Base-by-base conservation (phyloP, 2,797 vertebrate genomes). In the Falco berigora region DNA sequence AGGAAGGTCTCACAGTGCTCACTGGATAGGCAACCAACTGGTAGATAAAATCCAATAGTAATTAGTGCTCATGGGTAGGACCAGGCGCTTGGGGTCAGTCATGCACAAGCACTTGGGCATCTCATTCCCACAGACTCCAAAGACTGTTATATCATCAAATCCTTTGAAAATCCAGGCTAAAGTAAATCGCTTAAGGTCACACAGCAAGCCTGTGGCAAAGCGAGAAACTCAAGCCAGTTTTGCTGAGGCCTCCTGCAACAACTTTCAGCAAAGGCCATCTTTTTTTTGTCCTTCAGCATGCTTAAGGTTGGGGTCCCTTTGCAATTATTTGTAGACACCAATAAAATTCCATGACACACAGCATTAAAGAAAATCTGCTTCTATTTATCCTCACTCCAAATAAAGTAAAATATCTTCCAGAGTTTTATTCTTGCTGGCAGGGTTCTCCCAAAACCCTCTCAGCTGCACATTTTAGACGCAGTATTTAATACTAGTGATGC, bases 401-500 rank as follows among this genome's bases (percentile, higher is more conserved):
- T 69, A 64, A 88, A 80, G 27, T 63, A 78, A 91, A 95, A 81
- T 77, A 84, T 46, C 32, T 86, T 67, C n/a, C 49, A 52, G 22
- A 83, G 25, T 24, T 95, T 81, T 78, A 68, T 69, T 92, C 34
- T 66, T 74, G 11, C 59, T 86, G 47, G 14, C 88, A 86, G 49
- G 56, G 22, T 32, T 94, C 58, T 94, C 21, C 67, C 40, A 24
- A 71, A 89, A 25, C 38, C 28, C 44, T 78, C 73, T 80, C 69
- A 94, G 67, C 73, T 88, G 59, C 42, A 77, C 40, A 85, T 89
- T 96, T 94, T 59, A 85, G 28, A 27, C 14, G 83, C 14, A 12
- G 61, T 86, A 86, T 95, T 96, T 94, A 93, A 84, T 88, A 89
- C 73, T 44, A 72, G 36, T 50, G n/a, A 90, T 88, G 52, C 77